These are phyloP conservation scores for Morinoia aosen DNA, from an alignment of 2,888 invertebrate species.

Conservation along the genomic window DNA sequence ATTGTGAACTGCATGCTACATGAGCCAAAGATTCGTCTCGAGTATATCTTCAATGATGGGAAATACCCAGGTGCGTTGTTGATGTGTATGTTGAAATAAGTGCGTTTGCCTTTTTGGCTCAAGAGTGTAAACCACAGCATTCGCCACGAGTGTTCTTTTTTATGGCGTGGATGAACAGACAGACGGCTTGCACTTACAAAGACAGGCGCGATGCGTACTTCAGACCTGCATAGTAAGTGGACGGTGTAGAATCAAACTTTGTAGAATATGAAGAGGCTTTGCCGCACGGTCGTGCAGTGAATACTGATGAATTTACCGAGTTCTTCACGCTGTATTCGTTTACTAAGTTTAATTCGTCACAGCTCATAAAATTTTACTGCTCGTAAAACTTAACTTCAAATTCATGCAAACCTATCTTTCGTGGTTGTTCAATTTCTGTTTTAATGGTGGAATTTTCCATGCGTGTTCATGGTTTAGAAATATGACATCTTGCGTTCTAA, in stretches of 20 bases:
- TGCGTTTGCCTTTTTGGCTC: neutral
- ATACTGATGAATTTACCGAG: neutral
- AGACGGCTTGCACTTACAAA: neutral
- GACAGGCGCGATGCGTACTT: neutral
- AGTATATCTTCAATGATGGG: neutral
- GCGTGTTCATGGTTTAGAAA: neutral
- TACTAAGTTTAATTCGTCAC: neutral
- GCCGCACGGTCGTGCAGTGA: neutral
- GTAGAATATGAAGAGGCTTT: neutral
- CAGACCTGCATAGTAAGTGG: neutral
- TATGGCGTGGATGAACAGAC: neutral
- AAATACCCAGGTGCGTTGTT: neutral
- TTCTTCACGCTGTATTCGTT: neutral
- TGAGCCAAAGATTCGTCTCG: neutral
- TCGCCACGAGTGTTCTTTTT: neutral
- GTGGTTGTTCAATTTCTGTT: neutral
- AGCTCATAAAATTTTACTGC: neutral
- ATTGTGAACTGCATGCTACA: neutral
- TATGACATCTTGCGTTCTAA: neutral
- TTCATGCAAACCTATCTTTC: neutral
- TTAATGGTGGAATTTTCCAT: neutral
- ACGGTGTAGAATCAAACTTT: neutral
- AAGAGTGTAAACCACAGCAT: neutral
- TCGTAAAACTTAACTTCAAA: neutral
- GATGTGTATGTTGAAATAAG: neutral